Conservation (phyloP, 1,140 invertebrate genomes). For the Panagrolaimus sp. region DNA sequence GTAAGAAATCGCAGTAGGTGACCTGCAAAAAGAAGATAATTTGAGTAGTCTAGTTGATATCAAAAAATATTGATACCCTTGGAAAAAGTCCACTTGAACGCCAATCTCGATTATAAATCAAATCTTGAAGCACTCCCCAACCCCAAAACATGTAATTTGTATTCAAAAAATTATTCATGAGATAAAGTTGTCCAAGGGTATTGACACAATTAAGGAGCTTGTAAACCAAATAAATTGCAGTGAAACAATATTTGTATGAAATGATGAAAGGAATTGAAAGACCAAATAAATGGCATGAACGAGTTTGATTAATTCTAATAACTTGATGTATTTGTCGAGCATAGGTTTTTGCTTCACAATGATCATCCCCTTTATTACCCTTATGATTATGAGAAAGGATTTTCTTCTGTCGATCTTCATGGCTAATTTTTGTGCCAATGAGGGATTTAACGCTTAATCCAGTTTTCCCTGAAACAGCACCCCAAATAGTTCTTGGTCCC, state of each 20-base stretch:
- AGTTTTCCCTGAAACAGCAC: not conserved
- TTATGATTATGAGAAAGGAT: not conserved
- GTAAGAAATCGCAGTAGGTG: conserved; percentile 18
- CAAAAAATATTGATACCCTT: conserved; percentile 24
- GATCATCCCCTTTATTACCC: too few relatives aligned
- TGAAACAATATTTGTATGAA: conserved; percentile 38
- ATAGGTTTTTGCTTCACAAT: not conserved
- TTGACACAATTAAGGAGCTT: conserved; percentile 67
- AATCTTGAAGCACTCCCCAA: conserved; percentile 60
- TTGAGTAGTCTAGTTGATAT: too few relatives aligned
- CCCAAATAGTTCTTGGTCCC: conserved; percentile 35
- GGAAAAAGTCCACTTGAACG: conserved; percentile 61
- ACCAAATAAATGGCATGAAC: not conserved
- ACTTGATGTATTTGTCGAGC: not conserved
- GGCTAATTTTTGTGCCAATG: not conserved
- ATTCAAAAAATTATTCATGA: conserved; percentile 62
- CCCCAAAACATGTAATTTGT: conserved; percentile 61
- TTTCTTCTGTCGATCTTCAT: not conserved
- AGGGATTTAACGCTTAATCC: not conserved
- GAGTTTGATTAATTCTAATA: not conserved
- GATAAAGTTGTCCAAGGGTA: conserved; percentile 68
- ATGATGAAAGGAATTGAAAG: not conserved
- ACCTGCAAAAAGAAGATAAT: conserved; percentile 27
- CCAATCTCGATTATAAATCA: conserved; percentile 60
- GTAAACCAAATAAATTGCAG: conserved; percentile 47